Evolutionary conservation across 2,888 invertebrate species (phyloP).

Genomic region (Watsonalla cultraria): DNA sequence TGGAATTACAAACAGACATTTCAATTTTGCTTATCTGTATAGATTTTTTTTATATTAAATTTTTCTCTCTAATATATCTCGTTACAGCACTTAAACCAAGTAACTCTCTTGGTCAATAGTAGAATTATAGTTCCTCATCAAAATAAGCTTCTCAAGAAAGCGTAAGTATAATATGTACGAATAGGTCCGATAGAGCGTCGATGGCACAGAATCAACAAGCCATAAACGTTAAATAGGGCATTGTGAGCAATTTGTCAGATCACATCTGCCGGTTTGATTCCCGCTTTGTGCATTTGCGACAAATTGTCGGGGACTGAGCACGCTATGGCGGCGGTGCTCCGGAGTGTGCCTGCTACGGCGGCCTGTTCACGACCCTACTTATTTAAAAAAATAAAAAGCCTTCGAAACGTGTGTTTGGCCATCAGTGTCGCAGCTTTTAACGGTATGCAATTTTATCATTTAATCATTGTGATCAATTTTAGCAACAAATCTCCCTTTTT

Average conservation of each 20-base stretch:
- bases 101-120: too few species aligned
- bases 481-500: too few species aligned
- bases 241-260: slow-evolving; percentile 31
- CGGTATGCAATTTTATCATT: slow-evolving; percentile 10
- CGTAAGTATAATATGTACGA: too few species aligned
- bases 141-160: too few species aligned
- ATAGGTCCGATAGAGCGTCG: slow-evolving; percentile 5
- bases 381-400: slow-evolving; percentile 10
- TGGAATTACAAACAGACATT: too few species aligned
- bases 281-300: slow-evolving; percentile 25
- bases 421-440: too few species aligned
- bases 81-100: too few species aligned
- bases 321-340: slow-evolving; percentile 24
- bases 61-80: too few species aligned
- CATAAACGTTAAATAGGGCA: slow-evolving; percentile 23
- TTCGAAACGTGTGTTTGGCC: too few species aligned
- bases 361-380: slow-evolving; percentile 14
- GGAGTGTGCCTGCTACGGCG: slow-evolving; percentile 5
- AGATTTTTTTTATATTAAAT: too few species aligned
- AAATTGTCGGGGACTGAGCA: slow-evolving; percentile 38
- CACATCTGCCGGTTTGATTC: slow-evolving; percentile 42
- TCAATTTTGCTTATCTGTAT: too few species aligned
- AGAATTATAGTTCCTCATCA: too few species aligned
- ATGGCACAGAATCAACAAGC: slow-evolving; percentile 21
- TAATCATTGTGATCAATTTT: slow-evolving; percentile 6